A percentile compares a stretch with the other conserved stretches of the same genome.
phyloP scores from a whole-genome alignment of 2,113 vertebrate genomes.

The Vidua chalybeata region DNA sequence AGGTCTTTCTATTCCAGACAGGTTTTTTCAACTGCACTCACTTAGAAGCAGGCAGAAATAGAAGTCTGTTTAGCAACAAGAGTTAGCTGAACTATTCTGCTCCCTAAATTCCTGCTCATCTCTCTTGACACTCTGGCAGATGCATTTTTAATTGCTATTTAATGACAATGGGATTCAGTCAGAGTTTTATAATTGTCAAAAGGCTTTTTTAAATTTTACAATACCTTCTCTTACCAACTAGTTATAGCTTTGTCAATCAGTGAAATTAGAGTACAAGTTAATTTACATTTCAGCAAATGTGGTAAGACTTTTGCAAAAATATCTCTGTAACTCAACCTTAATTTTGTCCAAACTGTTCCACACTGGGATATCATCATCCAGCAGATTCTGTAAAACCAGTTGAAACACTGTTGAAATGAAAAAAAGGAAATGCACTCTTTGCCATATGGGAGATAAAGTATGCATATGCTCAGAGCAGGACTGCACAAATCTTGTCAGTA shows the following conservation, averaged over 20 bases:
- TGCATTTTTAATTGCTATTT: conserved; percentile 7
- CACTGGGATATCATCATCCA: not conserved
- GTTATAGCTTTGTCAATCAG: not conserved
- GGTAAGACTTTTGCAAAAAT: not conserved
- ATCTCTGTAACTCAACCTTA: not conserved
- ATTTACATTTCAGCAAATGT: conserved; percentile 19
- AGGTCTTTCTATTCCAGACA: not conserved
- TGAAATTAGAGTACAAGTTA: conserved; percentile 6
- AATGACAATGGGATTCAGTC: not conserved
- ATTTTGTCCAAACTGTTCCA: conserved; percentile 12
- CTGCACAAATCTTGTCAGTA: not conserved
- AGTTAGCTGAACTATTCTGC: not conserved
- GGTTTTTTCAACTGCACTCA: not conserved
- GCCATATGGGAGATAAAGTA: not conserved
- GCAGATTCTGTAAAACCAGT: not conserved
- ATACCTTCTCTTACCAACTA: not conserved
- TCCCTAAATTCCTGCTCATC: not conserved
- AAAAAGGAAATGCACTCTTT: not conserved
- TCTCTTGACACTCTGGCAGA: not conserved
- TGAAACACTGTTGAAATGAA: not conserved
- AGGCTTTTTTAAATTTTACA: not conserved
- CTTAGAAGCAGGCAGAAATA: not conserved
- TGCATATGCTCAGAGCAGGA: not conserved
- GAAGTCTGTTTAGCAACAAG: not conserved
- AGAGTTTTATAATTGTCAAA: not conserved